These are phyloP conservation scores for Columba janthina DNA, from an alignment of 2,113 vertebrate genomes.

Conservation along the genomic window DNA sequence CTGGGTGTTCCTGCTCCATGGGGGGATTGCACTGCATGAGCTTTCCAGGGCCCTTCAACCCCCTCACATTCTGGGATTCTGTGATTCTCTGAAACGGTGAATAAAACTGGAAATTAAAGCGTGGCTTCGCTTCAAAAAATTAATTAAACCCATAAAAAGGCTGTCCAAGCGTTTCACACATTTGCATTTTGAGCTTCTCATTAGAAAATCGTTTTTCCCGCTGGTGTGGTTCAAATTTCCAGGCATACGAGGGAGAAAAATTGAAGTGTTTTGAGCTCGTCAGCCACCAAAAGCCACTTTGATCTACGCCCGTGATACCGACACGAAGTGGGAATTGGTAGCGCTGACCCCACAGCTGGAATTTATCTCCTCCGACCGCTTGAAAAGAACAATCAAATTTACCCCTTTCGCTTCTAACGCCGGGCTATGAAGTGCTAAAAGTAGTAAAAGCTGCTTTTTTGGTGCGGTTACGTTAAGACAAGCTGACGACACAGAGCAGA, in stretches of 20 bases:
- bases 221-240: not conserved
- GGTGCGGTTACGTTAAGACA: slow-evolving; percentile 62
- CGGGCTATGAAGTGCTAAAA: slow-evolving; percentile 59
- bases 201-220: not conserved
- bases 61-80: too few relatives aligned
- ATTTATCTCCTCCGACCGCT: slow-evolving; percentile 31
- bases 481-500: slow-evolving; percentile 67
- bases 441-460: slow-evolving; percentile 63
- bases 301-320: not conserved
- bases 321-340: slow-evolving; percentile 3
- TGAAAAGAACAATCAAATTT: slow-evolving; percentile 41
- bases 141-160: slow-evolving; percentile 22
- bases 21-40: too few relatives aligned
- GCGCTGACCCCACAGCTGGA: slow-evolving; percentile 50
- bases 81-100: slow-evolving; percentile 7
- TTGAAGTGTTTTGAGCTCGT: too few relatives aligned
- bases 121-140: slow-evolving; percentile 43
- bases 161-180: not conserved
- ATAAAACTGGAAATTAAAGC: slow-evolving; percentile 21
- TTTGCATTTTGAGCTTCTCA: slow-evolving; percentile 8
- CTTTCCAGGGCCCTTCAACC: too few relatives aligned
- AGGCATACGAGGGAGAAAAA: not conserved
- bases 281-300: not conserved
- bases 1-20: too few relatives aligned
- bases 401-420: slow-evolving; percentile 34